These are phyloP conservation scores for Argyresthia goedartella DNA, from an alignment of 2,888 invertebrate species.

Conservation along the genomic window DNA sequence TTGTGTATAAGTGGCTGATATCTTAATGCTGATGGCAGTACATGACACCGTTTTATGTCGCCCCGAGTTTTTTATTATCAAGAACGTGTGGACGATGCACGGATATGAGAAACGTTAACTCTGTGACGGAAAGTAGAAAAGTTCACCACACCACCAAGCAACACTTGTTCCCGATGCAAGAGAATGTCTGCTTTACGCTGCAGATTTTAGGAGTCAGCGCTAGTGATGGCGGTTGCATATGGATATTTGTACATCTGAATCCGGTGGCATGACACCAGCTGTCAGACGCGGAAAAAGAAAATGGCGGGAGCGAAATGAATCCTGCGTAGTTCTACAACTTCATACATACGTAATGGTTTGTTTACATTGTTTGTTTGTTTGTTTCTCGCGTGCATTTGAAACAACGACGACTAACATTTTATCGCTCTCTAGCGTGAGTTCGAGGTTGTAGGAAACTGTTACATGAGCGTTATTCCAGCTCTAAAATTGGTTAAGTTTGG, in stretches of 20 bases:
- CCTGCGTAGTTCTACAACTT: no score
- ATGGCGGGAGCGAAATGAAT: background rate
- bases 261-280: background rate
- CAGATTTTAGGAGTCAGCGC: background rate
- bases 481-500: no score
- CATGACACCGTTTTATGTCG: no score
- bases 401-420: no score
- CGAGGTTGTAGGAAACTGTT: no score
- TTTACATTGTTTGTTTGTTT: no score
- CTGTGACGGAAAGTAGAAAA: background rate
- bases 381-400: no score
- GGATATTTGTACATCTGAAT: background rate
- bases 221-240: background rate
- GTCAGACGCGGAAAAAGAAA: conserved; percentile 2
- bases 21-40: no score
- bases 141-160: background rate
- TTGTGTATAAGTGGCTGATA: no score
- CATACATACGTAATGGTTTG: no score
- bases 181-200: background rate
- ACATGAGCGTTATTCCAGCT: no score
- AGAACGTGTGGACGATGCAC: background rate
- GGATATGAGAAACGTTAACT: background rate
- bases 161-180: background rate
- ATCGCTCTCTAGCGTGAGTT: no score
- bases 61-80: background rate